phyloP scores from a whole-genome alignment of 1,140 invertebrate genomes.

The Drosophila melanica region DNA sequence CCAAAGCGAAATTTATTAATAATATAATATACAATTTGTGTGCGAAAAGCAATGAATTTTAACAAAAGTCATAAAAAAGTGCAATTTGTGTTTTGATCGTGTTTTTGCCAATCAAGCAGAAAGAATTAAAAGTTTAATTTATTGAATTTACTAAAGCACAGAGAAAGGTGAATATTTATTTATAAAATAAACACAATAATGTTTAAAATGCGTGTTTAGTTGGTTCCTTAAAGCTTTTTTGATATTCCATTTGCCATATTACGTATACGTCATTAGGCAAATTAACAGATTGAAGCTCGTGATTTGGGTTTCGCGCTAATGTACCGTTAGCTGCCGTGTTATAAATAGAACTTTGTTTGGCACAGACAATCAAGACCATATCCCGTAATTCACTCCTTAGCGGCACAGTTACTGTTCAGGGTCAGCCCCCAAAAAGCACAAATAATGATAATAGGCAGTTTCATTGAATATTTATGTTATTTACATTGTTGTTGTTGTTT shows the following conservation, averaged over 20 bases:
- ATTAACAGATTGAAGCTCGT: constrained; percentile 43
- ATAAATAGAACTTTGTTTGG: constrained; percentile 48
- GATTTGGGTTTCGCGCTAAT: constrained; percentile 11
- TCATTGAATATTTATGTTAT: constrained; percentile 45
- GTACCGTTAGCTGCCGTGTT: constrained; percentile 28
- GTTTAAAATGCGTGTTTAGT: neutral
- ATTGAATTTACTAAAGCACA: constrained; percentile 1
- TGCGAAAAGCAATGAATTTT: constrained; percentile 12
- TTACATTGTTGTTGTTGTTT: constrained; percentile 39
- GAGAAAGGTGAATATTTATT: neutral
- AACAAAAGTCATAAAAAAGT: constrained; percentile 29
- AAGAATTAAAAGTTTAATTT: no score
- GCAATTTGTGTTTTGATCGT: neutral
- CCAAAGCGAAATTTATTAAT: constrained; percentile 43
- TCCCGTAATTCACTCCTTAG: constrained; percentile 3
- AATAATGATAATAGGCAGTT: constrained; percentile 5
- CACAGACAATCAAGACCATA: constrained; percentile 13
- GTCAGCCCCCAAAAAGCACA: constrained; percentile 19
- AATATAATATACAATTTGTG: constrained; percentile 44
- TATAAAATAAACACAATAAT: neutral
- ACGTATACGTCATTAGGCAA: constrained; percentile 54
- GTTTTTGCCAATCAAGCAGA: neutral
- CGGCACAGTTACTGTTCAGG: constrained; percentile 28
- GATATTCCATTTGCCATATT: constrained; percentile 51
- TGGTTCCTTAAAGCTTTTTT: constrained; percentile 2